Evolutionary conservation across 2,888 invertebrate species (phyloP), one percentile per base, ranked within the genome.

Genomic region (Epistrophella euchroma): DNA sequence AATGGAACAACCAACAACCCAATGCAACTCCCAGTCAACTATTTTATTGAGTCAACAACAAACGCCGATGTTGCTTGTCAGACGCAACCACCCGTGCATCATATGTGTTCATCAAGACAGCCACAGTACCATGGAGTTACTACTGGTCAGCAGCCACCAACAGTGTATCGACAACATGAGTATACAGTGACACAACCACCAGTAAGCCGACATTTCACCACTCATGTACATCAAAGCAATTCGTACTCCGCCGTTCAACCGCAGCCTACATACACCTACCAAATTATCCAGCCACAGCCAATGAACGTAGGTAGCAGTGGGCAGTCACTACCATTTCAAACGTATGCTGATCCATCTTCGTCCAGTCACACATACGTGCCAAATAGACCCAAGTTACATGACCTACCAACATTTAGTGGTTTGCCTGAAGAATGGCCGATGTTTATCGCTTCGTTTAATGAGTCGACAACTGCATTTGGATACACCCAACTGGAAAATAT

Each of bases 391-490:
- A 83, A 82, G 32, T 6, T 76, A 32, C 64, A 80, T 40, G 82
- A 79, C 28, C 43, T 88, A 47, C 84, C 84, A 37, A 60, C 32
- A 9, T 87, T 88, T 37, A 58, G 66, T 66, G 88, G 85, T 7
- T 68, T 50, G 1, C 77, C 87, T 2, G 87, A 85, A 43, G 84
- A 87, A 56, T 88, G 87, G 87, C 78, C 88, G 13, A 40, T 85
- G 58, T 88, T 88, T 50, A 66, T 71, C 13, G 88, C 76, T 10
- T 64, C 75, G 2, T 80, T 66, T 52, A 35, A 55, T 13, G 78
- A 85, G 35, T 75, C 83, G 2, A 81, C 60, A 4, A 40, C 32
- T 10, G 60, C 56, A 7, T 88, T 68, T 72, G 55, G 40, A 11
- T 86, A 76, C 40, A 55, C 62, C 13, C 68, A 74, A 43, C 28